Base-by-base conservation (phyloP, 2,888 invertebrate species). In the Agrochola macilenta region DNA sequence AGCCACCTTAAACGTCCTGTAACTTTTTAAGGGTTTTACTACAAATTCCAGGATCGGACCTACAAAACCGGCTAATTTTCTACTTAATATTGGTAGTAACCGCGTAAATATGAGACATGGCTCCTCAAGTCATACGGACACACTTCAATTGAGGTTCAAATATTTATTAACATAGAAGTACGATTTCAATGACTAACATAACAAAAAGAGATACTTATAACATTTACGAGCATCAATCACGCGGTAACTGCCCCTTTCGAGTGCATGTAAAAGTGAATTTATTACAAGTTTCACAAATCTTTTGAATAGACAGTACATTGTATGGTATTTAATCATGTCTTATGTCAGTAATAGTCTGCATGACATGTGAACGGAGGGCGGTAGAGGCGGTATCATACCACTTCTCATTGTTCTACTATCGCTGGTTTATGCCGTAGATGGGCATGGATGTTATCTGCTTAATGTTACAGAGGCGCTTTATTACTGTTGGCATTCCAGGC, bases 281-380 rank as follows among this genome's bases (percentile, higher is more conserved):
- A 74, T 58, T 17, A 43, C n/a, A 60, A 46, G 14, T 30, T 60
- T 14, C 11, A 60, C 3, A 20, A 39, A 9, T 46, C 9, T 43
- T 26, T 66, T 70, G 46, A 66, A 76, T 57, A 69, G 26, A 1
- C 49, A 63, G 23, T 17, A n/a, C 49, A 35, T 60, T 72, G 57
- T 23, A 35, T 52, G 4, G 60, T 73, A 58, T 49, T 74, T 52
- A 69, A 66, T 63, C 69, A 76, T 63, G 61, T 71, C 5, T 63
- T 70, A 23, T 70, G 61, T 68, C 65, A 60, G 57, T 23, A 39
- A 49, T 1, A 49, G 14, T 20, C 2, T 35, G 46, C 26, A 11
- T 58, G 71, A 69, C 64, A 65, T 39, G 9, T 63, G 66, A 70
- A 68, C 49, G 39, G 61, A 14, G 69, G 60, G n/a, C 65, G 26